Evolutionary conservation across 53 echinoderm and acorn worm genomes (phyloP), one percentile per base, ranked within the genome.

Genomic region (Zoroaster sp.): DNA sequence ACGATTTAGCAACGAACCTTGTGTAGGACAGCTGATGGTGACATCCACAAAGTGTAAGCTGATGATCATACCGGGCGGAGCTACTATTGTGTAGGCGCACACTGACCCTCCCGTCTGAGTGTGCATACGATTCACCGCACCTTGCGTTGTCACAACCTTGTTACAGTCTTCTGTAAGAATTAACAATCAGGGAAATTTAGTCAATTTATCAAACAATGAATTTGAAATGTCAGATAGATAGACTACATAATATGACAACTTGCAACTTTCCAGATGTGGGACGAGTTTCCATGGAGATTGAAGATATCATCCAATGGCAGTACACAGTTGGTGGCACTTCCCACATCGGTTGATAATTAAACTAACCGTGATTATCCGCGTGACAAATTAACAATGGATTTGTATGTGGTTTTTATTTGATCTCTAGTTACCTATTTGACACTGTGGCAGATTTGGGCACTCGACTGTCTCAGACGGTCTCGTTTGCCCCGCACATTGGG

Each of bases 41-140:
- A 35, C 68, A 33, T 51, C 6, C 0, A 36, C 71, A 30, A 89
- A 11, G 5, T 49, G 35, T 13, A 89, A 1, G 36, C 3, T 47
- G 31, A 89, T 77, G 28, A 52, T 4, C 35, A 38, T 51, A 4
- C 79, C 89, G n/a, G 39, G 18, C 0, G 71, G 71, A 78, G 89
- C 89, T 15, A 89, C 89, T 1, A 89, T 89, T 4, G 51, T 69
- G 28, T 88, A 78, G 0, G 20, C 54, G 32, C 89, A 89, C 7
- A 70, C 4, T 5, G 46, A 23, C 0, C 66, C 79, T 31, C 79
- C 89, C 4, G 78, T 89, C 2, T 52, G 38, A 5, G 20, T 36
- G 0, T 36, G 4, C 47, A 78, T 78, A 39, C 66, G 89, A 36
- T 70, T 79, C 31, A 79, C 34, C 9, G 78, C 74, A 20, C 73